Conservation (phyloP, 2,888 invertebrate species). For the Cabera pusaria region DNA sequence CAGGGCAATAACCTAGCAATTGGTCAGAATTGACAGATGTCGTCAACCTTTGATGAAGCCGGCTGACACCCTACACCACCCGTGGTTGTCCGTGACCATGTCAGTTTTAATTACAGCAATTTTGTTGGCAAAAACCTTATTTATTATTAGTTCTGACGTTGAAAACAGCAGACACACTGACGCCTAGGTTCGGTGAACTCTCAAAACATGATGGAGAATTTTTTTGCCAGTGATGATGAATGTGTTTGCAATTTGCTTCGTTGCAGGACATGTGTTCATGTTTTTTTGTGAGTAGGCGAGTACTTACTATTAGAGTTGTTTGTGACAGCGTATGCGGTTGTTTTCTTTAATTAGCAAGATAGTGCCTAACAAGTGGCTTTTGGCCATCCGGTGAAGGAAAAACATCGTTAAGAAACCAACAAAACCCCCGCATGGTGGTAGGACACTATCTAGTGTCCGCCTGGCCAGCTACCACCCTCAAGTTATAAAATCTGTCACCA, state of each 20-base stretch:
- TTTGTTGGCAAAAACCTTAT: conserved; percentile 39
- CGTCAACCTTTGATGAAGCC: conserved; percentile 37
- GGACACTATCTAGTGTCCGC: too few species aligned
- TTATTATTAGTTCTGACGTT: conserved; percentile 38
- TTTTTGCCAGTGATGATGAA: conserved; percentile 22
- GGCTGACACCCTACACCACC: conserved; percentile 37
- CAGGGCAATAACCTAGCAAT: conserved; percentile 49
- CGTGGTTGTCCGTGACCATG: conserved; percentile 30
- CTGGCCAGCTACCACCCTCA: too few species aligned
- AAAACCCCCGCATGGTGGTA: too few species aligned
- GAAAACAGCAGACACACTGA: conserved; percentile 37
- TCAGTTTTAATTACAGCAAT: conserved; percentile 43
- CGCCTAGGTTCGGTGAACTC: conserved; percentile 39
- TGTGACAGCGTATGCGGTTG: too few species aligned
- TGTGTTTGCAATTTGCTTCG: conserved; percentile 14
- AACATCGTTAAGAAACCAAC: too few species aligned
- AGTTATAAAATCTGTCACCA: too few species aligned
- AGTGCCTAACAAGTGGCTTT: too few species aligned
- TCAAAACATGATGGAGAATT: conserved; percentile 22
- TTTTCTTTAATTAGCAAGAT: too few species aligned
- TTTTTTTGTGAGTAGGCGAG: conserved; percentile 6
- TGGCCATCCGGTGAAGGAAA: too few species aligned
- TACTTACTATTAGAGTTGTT: conserved; percentile 3
- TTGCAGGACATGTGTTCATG: conserved; percentile 10
- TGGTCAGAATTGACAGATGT: conserved; percentile 38